Conservation (phyloP, 64 coral and sea anemone genomes). For the Pachyseris speciosa region DNA sequence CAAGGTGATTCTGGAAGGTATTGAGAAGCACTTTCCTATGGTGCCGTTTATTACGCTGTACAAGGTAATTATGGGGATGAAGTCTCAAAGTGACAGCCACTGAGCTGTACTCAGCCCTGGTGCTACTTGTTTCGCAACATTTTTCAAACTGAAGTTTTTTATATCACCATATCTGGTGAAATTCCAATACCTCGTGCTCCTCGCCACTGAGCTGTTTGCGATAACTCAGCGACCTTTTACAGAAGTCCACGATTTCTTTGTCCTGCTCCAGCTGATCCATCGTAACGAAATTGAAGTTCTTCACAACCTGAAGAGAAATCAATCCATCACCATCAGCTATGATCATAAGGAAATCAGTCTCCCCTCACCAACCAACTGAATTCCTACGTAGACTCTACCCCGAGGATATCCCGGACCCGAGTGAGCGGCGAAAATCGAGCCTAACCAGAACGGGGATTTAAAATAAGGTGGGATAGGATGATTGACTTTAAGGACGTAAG, state of each 20-base stretch:
- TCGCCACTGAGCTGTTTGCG: conserved; percentile 82
- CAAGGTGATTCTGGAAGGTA: too few relatives aligned
- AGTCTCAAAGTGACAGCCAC: neutral
- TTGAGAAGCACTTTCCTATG: neutral
- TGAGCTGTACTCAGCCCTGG: neutral
- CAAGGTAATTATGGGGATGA: neutral
- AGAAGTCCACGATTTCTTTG: conserved; percentile 85
- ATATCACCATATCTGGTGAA: too few relatives aligned
- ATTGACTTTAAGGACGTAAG: too few relatives aligned
- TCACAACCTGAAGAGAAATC: conserved; percentile 81
- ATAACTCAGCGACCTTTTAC: conserved; percentile 89
- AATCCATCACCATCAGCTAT: neutral
- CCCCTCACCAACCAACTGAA: neutral
- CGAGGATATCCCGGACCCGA: too few relatives aligned
- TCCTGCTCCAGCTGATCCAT: conserved; percentile 93
- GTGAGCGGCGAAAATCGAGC: too few relatives aligned
- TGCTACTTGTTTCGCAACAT: too few relatives aligned
- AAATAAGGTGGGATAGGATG: too few relatives aligned
- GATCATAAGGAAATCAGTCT: neutral
- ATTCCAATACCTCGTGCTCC: conserved; percentile 87
- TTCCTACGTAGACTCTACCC: too few relatives aligned
- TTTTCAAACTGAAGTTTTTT: too few relatives aligned
- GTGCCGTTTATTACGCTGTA: neutral
- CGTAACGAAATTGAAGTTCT: conserved; percentile 98
- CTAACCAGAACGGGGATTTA: too few relatives aligned